Conservation (phyloP, 2,113 vertebrate genomes). For the Suncus etruscus region DNA sequence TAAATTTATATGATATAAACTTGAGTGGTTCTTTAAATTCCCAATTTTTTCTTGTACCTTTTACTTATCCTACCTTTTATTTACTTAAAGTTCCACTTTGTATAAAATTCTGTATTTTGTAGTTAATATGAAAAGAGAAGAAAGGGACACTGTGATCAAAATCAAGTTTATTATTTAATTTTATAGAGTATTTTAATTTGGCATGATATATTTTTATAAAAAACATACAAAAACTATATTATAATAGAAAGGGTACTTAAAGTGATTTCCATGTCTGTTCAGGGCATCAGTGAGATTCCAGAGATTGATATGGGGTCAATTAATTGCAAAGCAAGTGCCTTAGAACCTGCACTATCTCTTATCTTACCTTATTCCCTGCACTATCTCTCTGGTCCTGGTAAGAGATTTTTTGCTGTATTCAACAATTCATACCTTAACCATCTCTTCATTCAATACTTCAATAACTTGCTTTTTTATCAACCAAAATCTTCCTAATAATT, state of each 20-base stretch:
- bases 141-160: neutral
- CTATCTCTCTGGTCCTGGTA: neutral
- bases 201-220: neutral
- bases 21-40: neutral
- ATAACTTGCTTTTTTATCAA: neutral
- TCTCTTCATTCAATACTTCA: neutral
- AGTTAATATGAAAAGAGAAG: neutral
- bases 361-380: neutral
- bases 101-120: neutral
- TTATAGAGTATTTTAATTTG: neutral
- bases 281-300: too few relatives aligned
- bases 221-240: neutral
- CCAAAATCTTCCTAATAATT: neutral
- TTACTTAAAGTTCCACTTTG: neutral
- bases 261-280: too few relatives aligned
- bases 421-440: neutral
- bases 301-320: too few relatives aligned
- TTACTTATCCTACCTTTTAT: neutral
- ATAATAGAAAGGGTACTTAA: too few relatives aligned
- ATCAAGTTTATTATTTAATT: neutral
- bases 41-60: neutral
- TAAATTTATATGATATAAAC: neutral
- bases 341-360: neutral
- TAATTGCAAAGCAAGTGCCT: too few relatives aligned
- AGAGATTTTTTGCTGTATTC: neutral